Evolutionary conservation across 2,797 vertebrate genomes (phyloP), one percentile per base, ranked within the genome.

Genomic region (Sebastes glaucus): DNA sequence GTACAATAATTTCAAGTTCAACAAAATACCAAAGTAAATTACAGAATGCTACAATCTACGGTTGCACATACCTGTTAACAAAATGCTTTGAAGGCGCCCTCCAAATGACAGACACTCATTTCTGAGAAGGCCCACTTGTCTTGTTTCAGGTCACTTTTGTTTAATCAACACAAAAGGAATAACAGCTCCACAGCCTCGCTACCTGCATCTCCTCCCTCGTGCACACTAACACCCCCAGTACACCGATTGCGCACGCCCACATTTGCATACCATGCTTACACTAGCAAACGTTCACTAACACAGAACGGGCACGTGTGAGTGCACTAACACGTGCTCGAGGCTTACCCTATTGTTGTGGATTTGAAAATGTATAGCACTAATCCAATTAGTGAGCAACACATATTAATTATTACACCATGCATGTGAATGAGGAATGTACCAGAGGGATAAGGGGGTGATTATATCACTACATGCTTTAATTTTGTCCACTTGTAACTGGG

Each of bases 301-400:
- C 52, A 49, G 64, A 66, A 56, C 8, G 57, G 55, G 46, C 75
- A 53, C 7, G 61, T 78, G 81, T 64, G 61, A 22, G 52, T 52
- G 42, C 67, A 74, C 46, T 71, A 78, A 85, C 76, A 18, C 71
- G 70, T 49, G 55, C 79, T 80, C 1, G 20, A 83, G 82, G 87
- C 83, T 91, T 88, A 92, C 46, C 64, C 52, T 28, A 71, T 78
- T 83, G 73, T 74, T 71, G 56, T 77, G 76, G 87, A 86, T 93
- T 84, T 82, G 42, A 85, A 86, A 80, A 81, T 78, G 56, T 80
- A 77, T 80, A 69, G 69, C 42, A 33, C 63, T 92, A 93, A 92
- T 94, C 90, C 90, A 90, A 81, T 92, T 91, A 90, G 83, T 74
- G 69, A 76, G 88, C 73, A 80, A 83, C 78, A 84, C 80, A 78